Evolutionary conservation across 2,888 invertebrate genomes (phyloP).

Genomic region (Agelastica alni): DNA sequence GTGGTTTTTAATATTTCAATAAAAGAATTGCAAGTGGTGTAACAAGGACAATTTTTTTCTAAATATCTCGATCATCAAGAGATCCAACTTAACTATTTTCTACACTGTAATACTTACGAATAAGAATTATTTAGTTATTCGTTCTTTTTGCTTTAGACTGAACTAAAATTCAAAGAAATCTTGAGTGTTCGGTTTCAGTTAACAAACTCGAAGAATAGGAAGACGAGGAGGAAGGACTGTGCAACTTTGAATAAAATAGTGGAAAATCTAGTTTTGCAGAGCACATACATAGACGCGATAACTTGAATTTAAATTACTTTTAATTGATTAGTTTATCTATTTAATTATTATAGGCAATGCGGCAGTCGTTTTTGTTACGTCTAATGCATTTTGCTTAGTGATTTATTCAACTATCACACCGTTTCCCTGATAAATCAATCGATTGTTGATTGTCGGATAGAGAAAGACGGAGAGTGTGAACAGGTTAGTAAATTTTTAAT

Average conservation of each 20-base stretch:
- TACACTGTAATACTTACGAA: too few relatives aligned
- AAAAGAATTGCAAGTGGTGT: too few relatives aligned
- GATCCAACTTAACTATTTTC: too few relatives aligned
- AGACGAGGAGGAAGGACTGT: slow-evolving; percentile 2
- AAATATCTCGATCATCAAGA: too few relatives aligned
- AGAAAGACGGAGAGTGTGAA: too few relatives aligned
- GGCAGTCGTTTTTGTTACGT: slow-evolving; percentile 40
- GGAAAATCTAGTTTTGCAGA: slow-evolving; percentile 43
- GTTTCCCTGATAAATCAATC: slow-evolving; percentile 27
- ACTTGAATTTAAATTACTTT: slow-evolving; percentile 47
- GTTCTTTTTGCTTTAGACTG: too few relatives aligned
- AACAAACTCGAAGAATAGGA: too few relatives aligned
- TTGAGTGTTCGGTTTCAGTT: slow-evolving; percentile 5
- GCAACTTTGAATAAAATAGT: slow-evolving; percentile 33
- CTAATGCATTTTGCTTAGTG: slow-evolving; percentile 36
- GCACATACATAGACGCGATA: slow-evolving; percentile 39
- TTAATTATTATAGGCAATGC: slow-evolving; percentile 47
- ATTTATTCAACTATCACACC: slow-evolving; percentile 36
- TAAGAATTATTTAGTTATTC: too few relatives aligned
- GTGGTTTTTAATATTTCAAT: too few relatives aligned
- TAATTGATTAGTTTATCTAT: slow-evolving; percentile 49
- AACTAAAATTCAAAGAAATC: slow-evolving; percentile 6
- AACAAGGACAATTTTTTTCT: too few relatives aligned
- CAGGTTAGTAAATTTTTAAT: too few relatives aligned
- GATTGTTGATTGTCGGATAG: not conserved